A percentile compares a stretch with the other conserved stretches of the same genome.
phyloP scores from a whole-genome alignment of 1,140 invertebrate genomes.

The Atta colombica region DNA sequence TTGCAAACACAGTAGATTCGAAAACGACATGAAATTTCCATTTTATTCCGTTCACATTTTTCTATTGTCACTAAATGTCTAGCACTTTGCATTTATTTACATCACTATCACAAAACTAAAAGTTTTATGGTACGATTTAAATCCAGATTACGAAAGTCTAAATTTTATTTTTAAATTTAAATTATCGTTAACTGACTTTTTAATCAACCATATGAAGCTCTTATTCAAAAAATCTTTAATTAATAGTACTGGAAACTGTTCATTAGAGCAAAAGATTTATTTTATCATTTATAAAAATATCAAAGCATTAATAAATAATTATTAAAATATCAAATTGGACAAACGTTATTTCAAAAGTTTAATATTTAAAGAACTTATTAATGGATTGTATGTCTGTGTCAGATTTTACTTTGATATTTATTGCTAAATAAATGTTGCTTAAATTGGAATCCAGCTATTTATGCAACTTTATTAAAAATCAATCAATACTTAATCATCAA shows the following conservation, averaged over 20 bases:
- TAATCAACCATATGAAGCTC: neutral
- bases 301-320: neutral
- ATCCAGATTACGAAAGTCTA: neutral
- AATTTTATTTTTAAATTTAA: constrained; percentile 20
- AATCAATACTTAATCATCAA: neutral
- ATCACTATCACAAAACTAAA: neutral
- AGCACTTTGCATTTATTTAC: constrained; percentile 13
- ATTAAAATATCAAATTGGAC: neutral
- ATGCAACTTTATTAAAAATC: neutral
- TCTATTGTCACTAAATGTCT: neutral
- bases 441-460: neutral
- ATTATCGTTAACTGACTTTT: neutral
- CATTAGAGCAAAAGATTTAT: neutral
- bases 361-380: neutral
- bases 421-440: neutral
- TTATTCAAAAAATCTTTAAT: constrained; percentile 12
- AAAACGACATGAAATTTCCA: constrained; percentile 35
- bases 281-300: constrained; percentile 14
- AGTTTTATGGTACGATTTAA: neutral
- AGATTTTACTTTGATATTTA: neutral
- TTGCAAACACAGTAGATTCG: neutral
- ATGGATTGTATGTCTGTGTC: neutral
- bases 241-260: neutral
- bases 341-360: neutral
- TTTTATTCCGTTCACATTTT: constrained; percentile 1